Evolutionary conservation across 2,797 vertebrate genomes (phyloP).

Genomic region (Sciaenops ocellatus): DNA sequence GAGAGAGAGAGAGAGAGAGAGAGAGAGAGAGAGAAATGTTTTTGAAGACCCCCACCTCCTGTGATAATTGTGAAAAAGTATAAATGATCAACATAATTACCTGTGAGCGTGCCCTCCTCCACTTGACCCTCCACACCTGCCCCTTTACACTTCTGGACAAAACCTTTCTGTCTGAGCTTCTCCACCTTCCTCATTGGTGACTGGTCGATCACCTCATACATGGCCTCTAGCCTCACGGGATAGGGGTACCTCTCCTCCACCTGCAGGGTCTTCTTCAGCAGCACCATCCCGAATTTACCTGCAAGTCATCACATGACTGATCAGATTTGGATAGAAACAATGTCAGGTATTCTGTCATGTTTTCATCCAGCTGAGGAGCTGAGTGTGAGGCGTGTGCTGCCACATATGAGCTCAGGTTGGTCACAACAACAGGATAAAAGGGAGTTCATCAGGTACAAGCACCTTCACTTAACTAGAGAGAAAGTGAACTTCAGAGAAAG

Average conservation of each 20-base stretch:
- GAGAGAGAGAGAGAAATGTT: too few species aligned
- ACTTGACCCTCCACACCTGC: constrained; percentile 96
- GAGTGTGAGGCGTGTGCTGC: neutral
- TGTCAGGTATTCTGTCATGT: neutral
- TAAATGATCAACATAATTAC: constrained; percentile 18
- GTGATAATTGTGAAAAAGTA: neutral
- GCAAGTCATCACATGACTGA: constrained; percentile 4
- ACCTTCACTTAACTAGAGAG: neutral
- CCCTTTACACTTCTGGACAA: constrained; percentile 94
- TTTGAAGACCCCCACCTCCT: too few species aligned
- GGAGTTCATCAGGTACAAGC: neutral
- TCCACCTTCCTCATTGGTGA: constrained; percentile 93
- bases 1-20: too few species aligned
- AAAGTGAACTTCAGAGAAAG: too few species aligned
- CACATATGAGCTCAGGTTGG: too few species aligned
- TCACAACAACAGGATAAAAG: neutral
- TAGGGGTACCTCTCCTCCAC: constrained; percentile 98
- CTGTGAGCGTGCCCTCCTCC: constrained; percentile 81
- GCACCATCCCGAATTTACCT: constrained; percentile 96
- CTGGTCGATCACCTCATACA: constrained; percentile 97
- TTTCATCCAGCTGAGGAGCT: neutral
- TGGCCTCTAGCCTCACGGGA: constrained; percentile 95
- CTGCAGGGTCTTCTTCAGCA: constrained; percentile 96
- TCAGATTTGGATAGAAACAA: neutral
- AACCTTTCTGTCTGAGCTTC: constrained; percentile 95